These are phyloP conservation scores for Zapus hudsonius DNA, from an alignment of 2,113 vertebrate species.

Conservation along the genomic window DNA sequence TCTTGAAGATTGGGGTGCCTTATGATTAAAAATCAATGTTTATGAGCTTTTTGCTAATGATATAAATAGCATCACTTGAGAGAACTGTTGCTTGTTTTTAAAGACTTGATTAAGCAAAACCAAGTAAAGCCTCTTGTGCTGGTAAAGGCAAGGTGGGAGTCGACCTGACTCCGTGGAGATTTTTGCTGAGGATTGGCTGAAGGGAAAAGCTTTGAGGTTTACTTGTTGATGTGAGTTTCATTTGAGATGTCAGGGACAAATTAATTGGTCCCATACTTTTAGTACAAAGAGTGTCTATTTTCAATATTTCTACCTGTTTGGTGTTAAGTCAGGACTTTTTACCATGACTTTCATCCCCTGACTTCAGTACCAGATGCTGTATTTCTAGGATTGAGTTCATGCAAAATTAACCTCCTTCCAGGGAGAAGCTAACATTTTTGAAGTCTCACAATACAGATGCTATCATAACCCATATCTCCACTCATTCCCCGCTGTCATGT, in stretches of 20 bases:
- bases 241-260: not conserved
- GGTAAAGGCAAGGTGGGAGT: not conserved
- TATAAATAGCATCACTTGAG: not conserved
- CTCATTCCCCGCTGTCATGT: not conserved
- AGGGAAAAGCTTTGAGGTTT: not conserved
- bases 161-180: slow-evolving; percentile 2
- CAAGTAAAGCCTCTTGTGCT: not conserved
- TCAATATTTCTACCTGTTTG: not conserved
- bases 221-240: slow-evolving; percentile 8
- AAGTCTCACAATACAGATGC: not conserved
- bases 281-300: not conserved
- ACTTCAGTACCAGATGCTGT: not conserved
- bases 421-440: not conserved
- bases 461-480: not conserved
- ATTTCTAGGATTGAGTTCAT: not conserved
- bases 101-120: not conserved
- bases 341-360: not conserved
- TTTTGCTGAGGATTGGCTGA: not conserved
- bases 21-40: not conserved
- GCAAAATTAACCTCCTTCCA: not conserved
- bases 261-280: not conserved
- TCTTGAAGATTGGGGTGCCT: not conserved
- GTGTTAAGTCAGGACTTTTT: not conserved
- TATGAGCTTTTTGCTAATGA: not conserved
- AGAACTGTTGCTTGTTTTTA: not conserved